These are phyloP conservation scores for Siniperca undulata DNA, from an alignment of 2,797 vertebrate species.

Conservation along the genomic window DNA sequence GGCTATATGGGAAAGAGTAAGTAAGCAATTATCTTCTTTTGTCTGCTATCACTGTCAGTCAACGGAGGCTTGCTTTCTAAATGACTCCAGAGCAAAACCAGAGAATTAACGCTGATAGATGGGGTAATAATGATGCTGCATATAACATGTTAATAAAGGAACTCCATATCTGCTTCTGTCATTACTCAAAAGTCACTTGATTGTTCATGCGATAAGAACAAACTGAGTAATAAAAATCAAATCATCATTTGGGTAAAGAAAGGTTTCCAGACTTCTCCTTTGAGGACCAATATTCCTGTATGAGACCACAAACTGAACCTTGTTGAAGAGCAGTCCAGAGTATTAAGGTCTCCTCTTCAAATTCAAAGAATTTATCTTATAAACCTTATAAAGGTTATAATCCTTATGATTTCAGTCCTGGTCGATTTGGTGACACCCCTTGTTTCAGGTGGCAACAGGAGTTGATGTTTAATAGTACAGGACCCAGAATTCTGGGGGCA, in stretches of 20 bases:
- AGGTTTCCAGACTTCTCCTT: conserved; percentile 1
- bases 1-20: conserved; percentile 75
- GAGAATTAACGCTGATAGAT: conserved; percentile 50
- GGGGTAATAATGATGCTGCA: conserved; percentile 55
- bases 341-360: background rate
- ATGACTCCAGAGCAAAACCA: conserved; percentile 35
- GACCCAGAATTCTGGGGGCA: background rate
- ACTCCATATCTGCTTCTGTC: conserved; percentile 23
- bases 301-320: background rate
- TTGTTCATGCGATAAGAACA: conserved; percentile 30
- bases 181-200: conserved; percentile 45
- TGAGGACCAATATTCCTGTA: background rate
- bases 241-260: background rate
- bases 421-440: background rate
- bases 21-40: conserved; percentile 82
- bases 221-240: conserved; percentile 9
- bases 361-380: background rate
- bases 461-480: background rate
- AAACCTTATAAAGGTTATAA: background rate
- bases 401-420: background rate
- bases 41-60: conserved; percentile 76
- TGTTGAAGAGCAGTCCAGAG: background rate
- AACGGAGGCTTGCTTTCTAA: conserved; percentile 46
- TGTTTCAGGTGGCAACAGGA: background rate
- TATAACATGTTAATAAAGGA: conserved; percentile 47